phyloP scores from a whole-genome alignment of 2,113 vertebrate species.

The Prochilodus magdalenae region DNA sequence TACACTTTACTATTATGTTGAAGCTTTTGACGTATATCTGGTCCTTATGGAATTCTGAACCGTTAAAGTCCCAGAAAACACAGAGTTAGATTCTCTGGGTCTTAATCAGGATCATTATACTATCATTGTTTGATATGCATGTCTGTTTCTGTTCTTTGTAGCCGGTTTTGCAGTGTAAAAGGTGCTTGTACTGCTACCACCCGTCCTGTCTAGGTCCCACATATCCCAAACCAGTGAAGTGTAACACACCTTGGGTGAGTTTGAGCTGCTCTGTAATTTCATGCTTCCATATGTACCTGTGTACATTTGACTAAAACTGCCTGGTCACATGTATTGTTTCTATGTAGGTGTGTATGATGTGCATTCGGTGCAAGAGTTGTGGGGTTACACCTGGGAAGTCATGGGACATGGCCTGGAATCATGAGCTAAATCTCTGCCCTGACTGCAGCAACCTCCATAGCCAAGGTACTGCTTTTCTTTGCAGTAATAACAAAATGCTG shows the following conservation, averaged over 20 bases:
- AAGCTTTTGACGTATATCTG: neutral
- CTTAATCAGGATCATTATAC: no score
- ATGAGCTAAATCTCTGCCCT: conserved; percentile 84
- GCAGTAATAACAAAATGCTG: neutral
- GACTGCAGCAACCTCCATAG: conserved; percentile 82
- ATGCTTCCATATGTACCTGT: neutral
- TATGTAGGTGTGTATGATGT: conserved; percentile 86
- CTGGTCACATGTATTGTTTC: neutral
- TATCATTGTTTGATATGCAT: no score
- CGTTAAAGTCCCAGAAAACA: neutral
- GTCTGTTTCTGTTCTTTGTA: conserved; percentile 49
- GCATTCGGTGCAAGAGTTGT: conserved; percentile 91
- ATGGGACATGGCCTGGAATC: conserved; percentile 84
- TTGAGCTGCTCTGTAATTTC: neutral
- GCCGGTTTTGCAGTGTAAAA: conserved; percentile 88
- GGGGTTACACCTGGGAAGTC: conserved; percentile 87
- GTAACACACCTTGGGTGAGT: conserved; percentile 85
- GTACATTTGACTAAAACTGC: neutral
- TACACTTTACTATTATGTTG: neutral
- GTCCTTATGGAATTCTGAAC: neutral
- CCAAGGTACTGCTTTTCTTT: conserved; percentile 75
- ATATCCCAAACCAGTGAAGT: conserved; percentile 85
- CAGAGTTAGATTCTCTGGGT: no score
- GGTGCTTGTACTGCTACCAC: conserved; percentile 88
- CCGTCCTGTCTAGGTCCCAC: conserved; percentile 88